These are phyloP conservation scores for Florisuga fusca DNA, from an alignment of 2,797 vertebrate genomes.

Conservation along the genomic window DNA sequence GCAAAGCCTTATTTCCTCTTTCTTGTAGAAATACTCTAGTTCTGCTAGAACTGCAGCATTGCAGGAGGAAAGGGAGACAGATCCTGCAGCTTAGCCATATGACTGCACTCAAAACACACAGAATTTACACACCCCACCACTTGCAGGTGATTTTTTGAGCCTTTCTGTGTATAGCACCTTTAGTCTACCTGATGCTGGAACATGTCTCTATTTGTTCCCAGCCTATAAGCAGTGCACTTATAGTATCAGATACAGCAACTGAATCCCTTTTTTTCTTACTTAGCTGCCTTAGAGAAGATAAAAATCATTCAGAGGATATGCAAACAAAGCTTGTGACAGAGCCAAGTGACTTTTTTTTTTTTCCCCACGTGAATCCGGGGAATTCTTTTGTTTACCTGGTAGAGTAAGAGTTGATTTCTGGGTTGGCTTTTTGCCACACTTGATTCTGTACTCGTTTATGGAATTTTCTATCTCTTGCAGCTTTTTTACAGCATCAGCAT, in stretches of 20 bases:
- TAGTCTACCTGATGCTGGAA: background rate
- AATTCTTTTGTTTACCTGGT: slow-evolving; percentile 80
- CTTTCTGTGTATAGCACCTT: background rate
- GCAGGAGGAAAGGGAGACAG: fast-evolving
- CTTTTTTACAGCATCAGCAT: slow-evolving; percentile 86
- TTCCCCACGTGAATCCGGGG: background rate
- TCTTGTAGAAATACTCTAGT: background rate
- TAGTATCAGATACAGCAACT: background rate
- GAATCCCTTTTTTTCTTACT: background rate
- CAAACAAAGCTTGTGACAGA: background rate
- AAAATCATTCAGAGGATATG: background rate
- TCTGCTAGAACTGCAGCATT: fast-evolving
- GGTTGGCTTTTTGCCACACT: slow-evolving; percentile 87
- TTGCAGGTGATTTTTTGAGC: background rate
- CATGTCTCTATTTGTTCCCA: slow-evolving; percentile 7
- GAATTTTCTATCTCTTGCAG: slow-evolving; percentile 91
- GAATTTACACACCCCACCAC: background rate
- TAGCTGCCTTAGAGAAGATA: slow-evolving; percentile 13
- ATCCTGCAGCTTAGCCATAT: background rate
- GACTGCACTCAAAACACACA: background rate
- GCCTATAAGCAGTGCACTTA: background rate
- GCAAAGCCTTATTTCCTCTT: background rate
- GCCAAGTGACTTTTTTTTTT: background rate
- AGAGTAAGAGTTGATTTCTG: slow-evolving; percentile 87
- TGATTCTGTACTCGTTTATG: slow-evolving; percentile 90